A percentile compares a stretch with the other conserved stretches of the same genome.
Evolutionary conservation across 2,888 invertebrate genomes (phyloP).

Genomic region (Adineta ricciae): DNA sequence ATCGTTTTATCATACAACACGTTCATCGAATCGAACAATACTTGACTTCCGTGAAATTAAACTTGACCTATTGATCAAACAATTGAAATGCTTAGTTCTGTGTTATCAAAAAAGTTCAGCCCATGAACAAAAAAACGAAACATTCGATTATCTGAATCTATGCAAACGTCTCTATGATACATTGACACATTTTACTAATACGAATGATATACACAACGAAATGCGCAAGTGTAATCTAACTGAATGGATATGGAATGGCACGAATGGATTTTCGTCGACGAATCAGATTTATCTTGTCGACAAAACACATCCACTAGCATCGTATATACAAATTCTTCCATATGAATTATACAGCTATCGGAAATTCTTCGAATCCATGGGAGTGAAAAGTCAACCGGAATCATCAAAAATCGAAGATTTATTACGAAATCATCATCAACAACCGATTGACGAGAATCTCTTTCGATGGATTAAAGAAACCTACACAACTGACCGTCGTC

Average conservation of each 20-base stretch:
- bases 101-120: constrained; percentile 25
- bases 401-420: constrained; percentile 9
- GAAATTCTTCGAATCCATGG: constrained; percentile 32
- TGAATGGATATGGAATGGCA: constrained; percentile 34
- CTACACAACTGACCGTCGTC: background rate
- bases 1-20: background rate
- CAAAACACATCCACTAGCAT: constrained; percentile 29
- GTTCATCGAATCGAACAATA: background rate
- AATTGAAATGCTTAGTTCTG: constrained; percentile 24
- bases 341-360: constrained; percentile 30
- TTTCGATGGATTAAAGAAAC: background rate
- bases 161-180: constrained; percentile 32
- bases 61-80: constrained; percentile 30
- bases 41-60: constrained; percentile 27
- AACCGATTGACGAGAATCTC: background rate
- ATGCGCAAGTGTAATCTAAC: constrained; percentile 23
- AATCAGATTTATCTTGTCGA: constrained; percentile 26
- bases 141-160: constrained; percentile 31
- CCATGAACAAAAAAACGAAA: constrained; percentile 28
- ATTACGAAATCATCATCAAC: background rate
- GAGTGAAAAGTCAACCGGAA: constrained; percentile 25
- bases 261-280: constrained; percentile 26
- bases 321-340: constrained; percentile 25
- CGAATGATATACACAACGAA: constrained; percentile 22
- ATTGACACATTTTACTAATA: constrained; percentile 9